Evolutionary conservation across 92 coral and sea anemone genomes (phyloP), one percentile per base, ranked within the genome.

Genomic region (Phenganax stokvisi): DNA sequence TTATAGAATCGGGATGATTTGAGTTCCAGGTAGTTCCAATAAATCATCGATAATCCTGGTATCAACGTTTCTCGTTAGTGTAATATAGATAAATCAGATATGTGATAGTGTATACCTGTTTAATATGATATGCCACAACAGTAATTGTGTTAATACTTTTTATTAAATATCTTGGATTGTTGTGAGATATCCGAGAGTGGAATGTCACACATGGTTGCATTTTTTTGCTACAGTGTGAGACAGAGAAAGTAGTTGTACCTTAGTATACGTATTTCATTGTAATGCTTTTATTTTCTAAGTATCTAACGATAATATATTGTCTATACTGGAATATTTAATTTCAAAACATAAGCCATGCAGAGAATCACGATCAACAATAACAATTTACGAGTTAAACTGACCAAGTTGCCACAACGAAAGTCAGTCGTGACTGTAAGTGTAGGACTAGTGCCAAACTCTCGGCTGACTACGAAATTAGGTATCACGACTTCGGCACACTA

Each of bases 261-360:
- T 13, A 20, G 25, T 20, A 20, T 20, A 20, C 67, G 67, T 13
- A 12, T 61, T 1, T 61, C 20, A 7, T 5, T 17, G 27, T 61
- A 13, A 3, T 7, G 47, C 47, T 37, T 37, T 37, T 5, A 37
- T 37, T 37, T 37, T 37, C 47, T 37, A 37, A 37, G 47, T 37
- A 37, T 37, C 47, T 37, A 37, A 5, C 5, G 47, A 37, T 37
- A 37, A 37, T 37, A 5, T 37, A 17, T 61, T 17, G 9, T 61
- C 7, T 17, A 61, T 61, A 13, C 67, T 61, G 27, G 67, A 12
- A 61, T 13, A 61, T 61, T 61, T 17, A 61, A 66, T 66, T 30
- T 66, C 44, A 66, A 27, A 66, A 25, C 72, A 25, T 3, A 66
- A 66, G 47, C 25, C 72, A 66, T 66, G 72, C 72, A 9, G 72